Base-by-base conservation (phyloP, 2,113 vertebrate species). In the sheep (Ovis aries) region DNA sequence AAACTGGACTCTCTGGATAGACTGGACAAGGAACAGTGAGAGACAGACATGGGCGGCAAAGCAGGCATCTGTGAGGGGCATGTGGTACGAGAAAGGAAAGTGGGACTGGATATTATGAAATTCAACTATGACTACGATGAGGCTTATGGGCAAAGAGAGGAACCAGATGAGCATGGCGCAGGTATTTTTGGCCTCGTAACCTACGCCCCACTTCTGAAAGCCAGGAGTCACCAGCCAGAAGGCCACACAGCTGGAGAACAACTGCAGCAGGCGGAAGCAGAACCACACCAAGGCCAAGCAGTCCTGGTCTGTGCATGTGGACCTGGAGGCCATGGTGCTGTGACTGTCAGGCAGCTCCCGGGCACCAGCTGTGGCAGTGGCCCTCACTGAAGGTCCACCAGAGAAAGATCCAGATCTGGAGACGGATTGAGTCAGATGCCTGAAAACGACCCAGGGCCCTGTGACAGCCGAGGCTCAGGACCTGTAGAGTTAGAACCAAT, bases 131-230 rank as follows among this genome's bases (percentile, higher is more conserved):
- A 99, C 71, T 74, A 99, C 98, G 8, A 99, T 82, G 12, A 99
- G 97, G 2, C 99, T 99, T 15, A 99, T 98, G 0, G 99, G 98
- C 17, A 99, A 99, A 97, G 99, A 99, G 98, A 99, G 99, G 89
- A 99, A 99, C 99, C 99, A 99, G 95, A 99, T 99, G 98, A 99
- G 99, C 98, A 99, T 98, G 98, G 99, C 99, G 98, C 67, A 2
- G 19, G 1, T 71, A 71, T 71, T 21, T 40, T 43, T 3, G 36
- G 36, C 10, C 21, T 99, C 99, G 98, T 99, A 98, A 0, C 99
- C 99, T 0, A 98, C 98, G 55, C 98, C 96, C 0, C 97, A 96
- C 0, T 0, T 0, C 80, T 98, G 92, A 1, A 40, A 8, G 0
- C 50, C 96, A 3, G 33, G 99, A 62, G 99, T 98, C 0, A 99